phyloP scores from a whole-genome alignment of 1,140 invertebrate genomes.

The Drosophila varians region DNA sequence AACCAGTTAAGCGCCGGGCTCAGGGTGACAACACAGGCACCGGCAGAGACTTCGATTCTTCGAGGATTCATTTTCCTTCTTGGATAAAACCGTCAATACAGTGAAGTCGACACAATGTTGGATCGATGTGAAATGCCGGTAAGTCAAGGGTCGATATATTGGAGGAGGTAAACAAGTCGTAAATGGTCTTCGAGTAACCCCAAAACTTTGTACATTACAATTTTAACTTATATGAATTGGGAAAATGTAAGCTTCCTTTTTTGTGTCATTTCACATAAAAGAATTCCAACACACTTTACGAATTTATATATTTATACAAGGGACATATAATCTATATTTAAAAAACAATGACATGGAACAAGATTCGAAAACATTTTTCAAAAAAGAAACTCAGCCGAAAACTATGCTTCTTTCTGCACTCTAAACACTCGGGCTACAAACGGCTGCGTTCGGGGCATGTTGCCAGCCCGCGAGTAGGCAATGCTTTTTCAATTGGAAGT shows the following conservation, averaged over 20 bases:
- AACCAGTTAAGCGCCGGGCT: slow-evolving; percentile 54
- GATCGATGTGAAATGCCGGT: slow-evolving; percentile 83
- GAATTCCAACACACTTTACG: too few species aligned
- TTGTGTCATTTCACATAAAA: too few species aligned
- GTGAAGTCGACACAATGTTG: slow-evolving; percentile 66
- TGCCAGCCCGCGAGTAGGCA: slow-evolving; percentile 40
- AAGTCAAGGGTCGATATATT: slow-evolving; percentile 36
- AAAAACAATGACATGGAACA: slow-evolving; percentile 25
- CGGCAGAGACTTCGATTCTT: slow-evolving; percentile 35
- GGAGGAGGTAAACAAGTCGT: not conserved
- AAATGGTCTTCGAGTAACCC: not conserved
- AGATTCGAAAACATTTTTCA: not conserved
- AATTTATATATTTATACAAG: too few species aligned
- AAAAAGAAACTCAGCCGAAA: slow-evolving; percentile 1
- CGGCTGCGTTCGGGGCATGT: not conserved
- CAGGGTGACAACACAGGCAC: slow-evolving; percentile 40
- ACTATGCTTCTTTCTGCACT: slow-evolving; percentile 14
- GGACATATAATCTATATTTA: too few species aligned
- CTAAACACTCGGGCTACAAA: not conserved
- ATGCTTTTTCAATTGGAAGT: not conserved
- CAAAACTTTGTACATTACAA: too few species aligned
- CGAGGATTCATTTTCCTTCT: slow-evolving; percentile 36
- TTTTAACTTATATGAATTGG: too few species aligned
- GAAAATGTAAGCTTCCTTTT: not conserved
- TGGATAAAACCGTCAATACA: slow-evolving; percentile 43